These are phyloP conservation scores for Ylistrum balloti DNA, from an alignment of 1,140 invertebrate species.

Conservation along the genomic window DNA sequence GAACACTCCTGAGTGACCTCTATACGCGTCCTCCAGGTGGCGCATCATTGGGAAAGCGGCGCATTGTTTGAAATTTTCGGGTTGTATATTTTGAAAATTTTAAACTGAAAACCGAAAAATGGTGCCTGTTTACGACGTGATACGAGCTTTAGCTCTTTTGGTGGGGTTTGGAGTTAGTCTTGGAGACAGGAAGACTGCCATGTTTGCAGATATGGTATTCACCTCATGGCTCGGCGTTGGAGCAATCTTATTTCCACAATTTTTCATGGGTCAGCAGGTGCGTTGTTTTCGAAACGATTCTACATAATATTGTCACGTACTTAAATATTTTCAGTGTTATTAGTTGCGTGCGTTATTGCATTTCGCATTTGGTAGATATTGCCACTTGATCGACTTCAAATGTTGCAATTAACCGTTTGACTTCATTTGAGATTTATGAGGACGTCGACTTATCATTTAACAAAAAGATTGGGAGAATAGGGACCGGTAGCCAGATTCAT, in stretches of 20 bases:
- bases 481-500: too few relatives aligned
- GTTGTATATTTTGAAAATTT: background rate
- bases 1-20: background rate
- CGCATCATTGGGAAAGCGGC: background rate
- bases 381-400: too few relatives aligned
- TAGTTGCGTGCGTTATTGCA: too few relatives aligned
- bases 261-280: constrained; percentile 22
- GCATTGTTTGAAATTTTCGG: constrained; percentile 5
- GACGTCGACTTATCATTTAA: too few relatives aligned
- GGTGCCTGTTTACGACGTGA: constrained; percentile 45
- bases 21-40: constrained; percentile 3
- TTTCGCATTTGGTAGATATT: too few relatives aligned
- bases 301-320: too few relatives aligned
- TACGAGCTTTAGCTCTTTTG: constrained; percentile 45
- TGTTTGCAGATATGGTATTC: constrained; percentile 43
- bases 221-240: constrained; percentile 48
- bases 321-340: too few relatives aligned
- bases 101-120: constrained; percentile 19
- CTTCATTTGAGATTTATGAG: too few relatives aligned
- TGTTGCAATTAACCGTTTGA: too few relatives aligned
- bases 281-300: background rate
- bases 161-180: constrained; percentile 48
- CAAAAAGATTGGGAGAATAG: too few relatives aligned
- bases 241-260: constrained; percentile 47
- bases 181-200: constrained; percentile 41